These are phyloP conservation scores for Fissipunctia ypsillon DNA, from an alignment of 2,888 invertebrate species.

Conservation along the genomic window DNA sequence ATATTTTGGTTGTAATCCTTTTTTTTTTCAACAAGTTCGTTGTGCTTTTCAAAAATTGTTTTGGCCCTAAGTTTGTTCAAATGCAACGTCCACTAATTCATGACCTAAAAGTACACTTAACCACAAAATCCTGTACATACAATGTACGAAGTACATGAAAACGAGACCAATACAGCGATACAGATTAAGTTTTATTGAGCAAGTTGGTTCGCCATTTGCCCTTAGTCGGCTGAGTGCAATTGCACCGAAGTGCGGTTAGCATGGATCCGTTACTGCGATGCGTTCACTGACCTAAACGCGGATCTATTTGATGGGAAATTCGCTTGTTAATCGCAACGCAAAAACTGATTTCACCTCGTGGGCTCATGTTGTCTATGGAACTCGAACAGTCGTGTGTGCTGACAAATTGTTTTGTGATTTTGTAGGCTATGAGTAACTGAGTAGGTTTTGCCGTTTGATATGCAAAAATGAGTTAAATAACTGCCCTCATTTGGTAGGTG, in stretches of 20 bases:
- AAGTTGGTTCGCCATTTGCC: conserved; percentile 59
- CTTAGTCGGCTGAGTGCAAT: conserved; percentile 58
- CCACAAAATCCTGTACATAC: conserved; percentile 44
- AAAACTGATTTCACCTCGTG: conserved; percentile 64
- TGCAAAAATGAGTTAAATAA: not conserved
- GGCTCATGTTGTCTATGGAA: conserved; percentile 34
- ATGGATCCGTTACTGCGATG: conserved; percentile 65
- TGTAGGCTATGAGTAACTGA: conserved; percentile 8
- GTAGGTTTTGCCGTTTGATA: not conserved
- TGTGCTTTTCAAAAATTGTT: no score
- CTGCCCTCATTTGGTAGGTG: not conserved
- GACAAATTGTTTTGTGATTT: conserved; percentile 30
- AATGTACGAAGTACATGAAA: conserved; percentile 46
- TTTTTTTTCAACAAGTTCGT: no score
- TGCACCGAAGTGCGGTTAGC: conserved; percentile 61
- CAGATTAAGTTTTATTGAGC: conserved; percentile 65
- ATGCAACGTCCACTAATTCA: not conserved
- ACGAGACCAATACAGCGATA: conserved; percentile 54
- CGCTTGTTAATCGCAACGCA: conserved; percentile 68
- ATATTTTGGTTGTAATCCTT: no score
- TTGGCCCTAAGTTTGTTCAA: no score
- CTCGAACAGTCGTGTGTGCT: conserved; percentile 25
- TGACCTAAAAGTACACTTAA: conserved; percentile 22
- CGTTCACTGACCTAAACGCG: conserved; percentile 78
- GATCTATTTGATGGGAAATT: conserved; percentile 77